Percentiles rank a stretch among this genome's conserved stretches.
These are phyloP conservation scores for Nothoprocta pentlandii DNA, from an alignment of 2,113 vertebrate species.

Conservation along the genomic window DNA sequence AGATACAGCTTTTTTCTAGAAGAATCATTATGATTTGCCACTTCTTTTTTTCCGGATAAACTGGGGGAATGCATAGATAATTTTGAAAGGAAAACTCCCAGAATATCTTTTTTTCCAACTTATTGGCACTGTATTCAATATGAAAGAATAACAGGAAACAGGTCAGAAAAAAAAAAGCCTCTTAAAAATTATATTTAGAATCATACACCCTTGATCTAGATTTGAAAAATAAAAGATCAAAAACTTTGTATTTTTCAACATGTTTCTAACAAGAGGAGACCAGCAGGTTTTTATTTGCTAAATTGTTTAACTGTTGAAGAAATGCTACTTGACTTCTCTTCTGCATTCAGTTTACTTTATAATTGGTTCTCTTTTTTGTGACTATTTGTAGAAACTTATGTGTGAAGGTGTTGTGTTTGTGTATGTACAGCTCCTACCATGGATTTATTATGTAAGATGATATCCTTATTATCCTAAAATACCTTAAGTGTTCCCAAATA, in stretches of 20 bases:
- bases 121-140: neutral
- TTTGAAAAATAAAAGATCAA: neutral
- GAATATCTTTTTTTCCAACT: neutral
- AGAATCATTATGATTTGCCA: neutral
- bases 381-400: neutral
- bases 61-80: conserved; percentile 10
- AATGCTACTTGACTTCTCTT: neutral
- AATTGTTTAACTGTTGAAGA: neutral
- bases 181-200: conserved; percentile 1
- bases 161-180: neutral
- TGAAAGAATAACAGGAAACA: neutral
- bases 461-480: neutral
- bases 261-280: neutral
- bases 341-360: conserved; percentile 1
- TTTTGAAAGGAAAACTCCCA: neutral
- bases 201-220: neutral
- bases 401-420: neutral
- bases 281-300: neutral
- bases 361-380: neutral
- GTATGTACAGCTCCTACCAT: neutral
- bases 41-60: neutral
- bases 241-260: neutral
- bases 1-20: conserved; percentile 7
- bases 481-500: neutral
- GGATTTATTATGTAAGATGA: neutral